Percentiles rank a stretch among this genome's conserved stretches.
phyloP scores from a whole-genome alignment of 1,140 invertebrate species.

The Magallana angulata region DNA sequence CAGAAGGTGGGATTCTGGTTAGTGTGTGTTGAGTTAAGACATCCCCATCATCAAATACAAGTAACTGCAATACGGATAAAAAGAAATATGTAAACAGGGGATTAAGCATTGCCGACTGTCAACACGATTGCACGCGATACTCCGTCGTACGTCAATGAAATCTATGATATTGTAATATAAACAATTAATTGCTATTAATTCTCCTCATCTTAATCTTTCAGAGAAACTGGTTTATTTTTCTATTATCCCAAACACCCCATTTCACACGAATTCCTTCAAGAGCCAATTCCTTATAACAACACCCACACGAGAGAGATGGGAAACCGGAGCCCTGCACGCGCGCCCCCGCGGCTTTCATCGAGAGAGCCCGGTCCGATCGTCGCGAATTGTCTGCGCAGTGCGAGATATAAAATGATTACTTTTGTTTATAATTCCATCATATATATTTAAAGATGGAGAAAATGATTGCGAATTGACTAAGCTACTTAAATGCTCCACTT shows the following conservation, averaged over 20 bases:
- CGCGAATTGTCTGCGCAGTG: neutral
- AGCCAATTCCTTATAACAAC: slow-evolving; percentile 34
- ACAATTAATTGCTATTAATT: slow-evolving; percentile 37
- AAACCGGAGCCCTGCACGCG: slow-evolving; percentile 17
- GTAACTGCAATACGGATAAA: slow-evolving; percentile 22
- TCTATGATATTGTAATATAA: slow-evolving; percentile 36
- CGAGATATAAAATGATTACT: slow-evolving; percentile 37
- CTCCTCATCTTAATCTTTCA: slow-evolving; percentile 25
- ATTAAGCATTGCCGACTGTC: slow-evolving; percentile 11
- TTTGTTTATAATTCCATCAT: slow-evolving; percentile 26
- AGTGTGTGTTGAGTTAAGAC: neutral
- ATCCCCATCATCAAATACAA: slow-evolving; percentile 24
- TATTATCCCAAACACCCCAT: slow-evolving; percentile 31
- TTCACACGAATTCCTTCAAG: slow-evolving; percentile 40
- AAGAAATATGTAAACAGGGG: slow-evolving; percentile 1
- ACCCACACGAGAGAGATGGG: slow-evolving; percentile 9
- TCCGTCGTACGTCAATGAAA: neutral
- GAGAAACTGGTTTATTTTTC: slow-evolving; percentile 42
- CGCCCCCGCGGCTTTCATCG: slow-evolving; percentile 18
- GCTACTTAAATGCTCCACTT: slow-evolving; percentile 11
- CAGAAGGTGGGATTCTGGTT: neutral
- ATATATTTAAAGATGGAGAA: slow-evolving; percentile 1
- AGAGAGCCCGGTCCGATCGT: neutral
- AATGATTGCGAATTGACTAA: slow-evolving; percentile 30
- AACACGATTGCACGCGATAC: slow-evolving; percentile 26